Base-by-base conservation (phyloP, 2,888 invertebrate genomes). In the Listrodromus nycthemerus region DNA sequence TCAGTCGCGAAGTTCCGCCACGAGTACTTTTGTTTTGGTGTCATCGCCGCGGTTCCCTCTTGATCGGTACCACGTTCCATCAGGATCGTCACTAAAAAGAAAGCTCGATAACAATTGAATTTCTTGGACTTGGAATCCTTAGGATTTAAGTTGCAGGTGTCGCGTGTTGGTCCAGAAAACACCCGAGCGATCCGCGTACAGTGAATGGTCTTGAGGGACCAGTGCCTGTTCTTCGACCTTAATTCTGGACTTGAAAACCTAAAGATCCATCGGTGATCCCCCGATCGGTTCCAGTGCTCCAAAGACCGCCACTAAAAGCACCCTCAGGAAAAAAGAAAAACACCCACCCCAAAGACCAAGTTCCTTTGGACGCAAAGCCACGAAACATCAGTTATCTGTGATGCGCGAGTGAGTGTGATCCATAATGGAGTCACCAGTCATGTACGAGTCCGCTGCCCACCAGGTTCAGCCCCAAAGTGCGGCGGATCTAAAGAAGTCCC, bases 391-490 rank as follows among this genome's bases (percentile, higher is more conserved):
- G 33, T 41, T 75, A 76, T 73, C 76, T 91, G 92, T 92, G 90
- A 92, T 92, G 92, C 88, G 90, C 88, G 87, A 89, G 90, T 92
- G 91, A 91, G 87, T 86, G 83, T 24, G 58, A 30, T 10, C 24
- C 1, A 79, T 27, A n/a, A 97, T 97, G 97, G 97, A 97, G 94
- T 97, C 97, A 91, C 97, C 97, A 88, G 97, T 97, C 94, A 97
- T 97, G 96, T 97, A 97, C 95, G 97, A 97, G 93, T 95, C 95
- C 93, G 95, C 96, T 93, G 95, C 92, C 88, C 93, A 93, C 85
- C 93, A 94, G 90, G 91, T 91, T 80, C 92, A 92, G 89, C 89
- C 86, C 85, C 94, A 91, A 94, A 93, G 93, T 63, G 94, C 93
- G 83, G 95, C 95, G 91, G 95, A 95, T 89, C 95, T 96, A 86